Evolutionary conservation across 53 echinoderm and acorn worm genomes (phyloP), one percentile per base, ranked within the genome.

Genomic region (Mesocentrotus franciscanus): DNA sequence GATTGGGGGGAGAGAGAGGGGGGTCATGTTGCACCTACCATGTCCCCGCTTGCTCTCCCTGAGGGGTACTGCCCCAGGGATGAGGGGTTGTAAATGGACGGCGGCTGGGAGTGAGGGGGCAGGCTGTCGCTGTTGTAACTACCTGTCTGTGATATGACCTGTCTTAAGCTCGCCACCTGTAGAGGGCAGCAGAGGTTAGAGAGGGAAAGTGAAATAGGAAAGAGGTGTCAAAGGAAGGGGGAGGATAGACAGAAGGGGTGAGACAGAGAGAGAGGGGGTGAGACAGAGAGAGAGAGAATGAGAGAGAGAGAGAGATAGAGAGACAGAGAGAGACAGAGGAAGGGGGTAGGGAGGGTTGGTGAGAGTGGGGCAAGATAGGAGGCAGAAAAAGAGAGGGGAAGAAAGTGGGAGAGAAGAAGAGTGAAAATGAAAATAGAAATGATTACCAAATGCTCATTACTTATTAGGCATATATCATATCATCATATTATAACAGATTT

Each of bases 81-180:
- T 59, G 96, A 90, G 78, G 97, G 97, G 96, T 99, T 97, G 95
- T 99, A 99, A 95, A 99, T 99, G 94, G 97, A 96, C 97, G 97
- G 97, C 32, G 97, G 95, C 96, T 98, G 97, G 85, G 93, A 96
- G 97, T 97, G 97, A 16, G 97, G 97, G 92, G 97, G 97, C 90
- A 97, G 97, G 84, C 95, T 97, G 55, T 98, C 99, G 85, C 95
- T 96, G 95, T 96, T 97, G 95, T 99, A 99, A 92, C 96, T 97
- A 92, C 98, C 99, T 49, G 99, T 96, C 96, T 98, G 97, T 15
- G 99, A 99, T 93, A 99, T 99, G 75, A 98, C 99, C 95, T 99
- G 99, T 96, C 99, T 95, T 94, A 99, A 95, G 78, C 97, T 97
- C 87, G 98, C 97, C 42, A 99, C 99, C 99, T 99, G 92, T 10